These are phyloP conservation scores for Eumacrocentrus americanus DNA, from an alignment of 2,888 invertebrate genomes.

Conservation along the genomic window DNA sequence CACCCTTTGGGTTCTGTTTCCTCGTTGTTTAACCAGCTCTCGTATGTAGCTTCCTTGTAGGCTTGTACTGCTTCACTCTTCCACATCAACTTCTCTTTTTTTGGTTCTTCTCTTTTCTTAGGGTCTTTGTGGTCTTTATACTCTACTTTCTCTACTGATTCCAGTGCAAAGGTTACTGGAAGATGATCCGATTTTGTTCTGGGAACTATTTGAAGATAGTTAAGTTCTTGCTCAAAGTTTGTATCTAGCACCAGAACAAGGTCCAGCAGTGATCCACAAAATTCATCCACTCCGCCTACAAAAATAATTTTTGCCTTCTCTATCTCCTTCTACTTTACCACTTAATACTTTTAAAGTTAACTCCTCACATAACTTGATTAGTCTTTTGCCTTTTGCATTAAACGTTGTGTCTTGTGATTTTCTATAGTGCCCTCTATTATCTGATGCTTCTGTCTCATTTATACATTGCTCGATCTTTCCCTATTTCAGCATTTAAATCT, in stretches of 20 bases:
- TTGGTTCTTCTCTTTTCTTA: not conserved
- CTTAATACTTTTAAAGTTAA: not conserved
- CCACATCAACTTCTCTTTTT: not conserved
- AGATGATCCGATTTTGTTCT: constrained; percentile 25
- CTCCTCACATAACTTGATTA: not conserved
- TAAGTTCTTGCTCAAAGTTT: too few relatives aligned
- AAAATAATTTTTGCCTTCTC: not conserved
- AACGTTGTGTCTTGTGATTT: constrained; percentile 3
- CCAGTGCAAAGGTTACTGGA: constrained; percentile 6
- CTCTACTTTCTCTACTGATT: too few relatives aligned
- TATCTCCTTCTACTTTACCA: not conserved
- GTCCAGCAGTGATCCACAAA: not conserved
- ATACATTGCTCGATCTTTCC: not conserved
- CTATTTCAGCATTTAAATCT: constrained; percentile 6
- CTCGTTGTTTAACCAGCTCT: not conserved
- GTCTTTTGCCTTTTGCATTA: not conserved
- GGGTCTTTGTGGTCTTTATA: too few relatives aligned
- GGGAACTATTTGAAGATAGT: not conserved
- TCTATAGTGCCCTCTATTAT: not conserved
- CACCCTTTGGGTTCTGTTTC: not conserved
- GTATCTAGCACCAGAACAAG: too few relatives aligned
- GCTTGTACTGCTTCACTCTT: not conserved
- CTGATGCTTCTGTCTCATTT: not conserved
- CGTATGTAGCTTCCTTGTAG: not conserved
- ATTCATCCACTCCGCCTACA: not conserved